These are phyloP conservation scores for Amorpha juglandis DNA, from an alignment of 2,888 invertebrate genomes.

Conservation along the genomic window DNA sequence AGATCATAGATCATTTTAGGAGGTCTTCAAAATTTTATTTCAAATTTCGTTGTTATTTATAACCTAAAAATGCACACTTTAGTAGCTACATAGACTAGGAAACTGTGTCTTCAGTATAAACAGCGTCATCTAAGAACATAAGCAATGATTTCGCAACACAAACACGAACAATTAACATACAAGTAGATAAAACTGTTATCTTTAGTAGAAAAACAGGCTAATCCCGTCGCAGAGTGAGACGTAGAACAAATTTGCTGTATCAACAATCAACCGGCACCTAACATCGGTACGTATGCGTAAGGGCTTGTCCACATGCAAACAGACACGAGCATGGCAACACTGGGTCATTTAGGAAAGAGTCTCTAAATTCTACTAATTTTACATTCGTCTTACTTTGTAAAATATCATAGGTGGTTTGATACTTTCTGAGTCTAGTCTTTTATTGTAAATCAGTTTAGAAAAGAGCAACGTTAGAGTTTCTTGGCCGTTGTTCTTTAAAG, in stretches of 20 bases:
- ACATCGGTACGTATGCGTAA: slow-evolving; percentile 66
- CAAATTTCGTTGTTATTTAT: neutral
- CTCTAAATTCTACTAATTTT: too few relatives aligned
- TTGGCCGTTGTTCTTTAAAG: too few relatives aligned
- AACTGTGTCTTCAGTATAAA: neutral
- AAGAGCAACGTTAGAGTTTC: too few relatives aligned
- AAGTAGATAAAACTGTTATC: slow-evolving; percentile 73
- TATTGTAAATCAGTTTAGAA: too few relatives aligned
- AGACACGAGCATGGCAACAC: slow-evolving; percentile 23
- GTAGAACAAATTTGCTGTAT: slow-evolving; percentile 79
- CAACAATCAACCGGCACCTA: slow-evolving; percentile 77
- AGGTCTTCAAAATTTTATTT: too few relatives aligned
- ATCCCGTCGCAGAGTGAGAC: slow-evolving; percentile 72
- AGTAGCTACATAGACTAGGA: neutral
- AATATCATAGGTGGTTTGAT: too few relatives aligned
- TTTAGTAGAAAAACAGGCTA: slow-evolving; percentile 79
- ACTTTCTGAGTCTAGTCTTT: too few relatives aligned
- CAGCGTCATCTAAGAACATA: slow-evolving; percentile 21
- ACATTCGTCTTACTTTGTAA: too few relatives aligned
- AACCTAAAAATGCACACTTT: neutral
- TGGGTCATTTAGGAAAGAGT: neutral
- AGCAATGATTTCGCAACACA: slow-evolving; percentile 55
- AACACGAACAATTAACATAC: slow-evolving; percentile 65
- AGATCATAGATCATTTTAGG: too few relatives aligned
- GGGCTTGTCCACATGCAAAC: slow-evolving; percentile 42